Evolutionary conservation across 2,797 vertebrate species (phyloP).

Genomic region (Alauda arvensis): DNA sequence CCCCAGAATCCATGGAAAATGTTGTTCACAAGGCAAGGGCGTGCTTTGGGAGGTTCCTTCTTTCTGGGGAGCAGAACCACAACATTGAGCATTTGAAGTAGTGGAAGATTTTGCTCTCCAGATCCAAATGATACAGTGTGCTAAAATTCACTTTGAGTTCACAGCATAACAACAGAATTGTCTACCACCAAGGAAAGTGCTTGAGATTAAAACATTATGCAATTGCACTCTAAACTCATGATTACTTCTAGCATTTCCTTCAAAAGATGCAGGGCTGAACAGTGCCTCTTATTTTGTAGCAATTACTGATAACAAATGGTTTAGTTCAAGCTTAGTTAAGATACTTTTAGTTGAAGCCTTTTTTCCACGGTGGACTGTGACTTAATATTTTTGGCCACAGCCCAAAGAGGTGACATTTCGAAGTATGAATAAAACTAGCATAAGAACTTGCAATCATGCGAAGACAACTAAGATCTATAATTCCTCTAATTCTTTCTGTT

Average conservation of each 20-base stretch:
- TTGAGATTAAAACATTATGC: not conserved
- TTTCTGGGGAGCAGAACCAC: not conserved
- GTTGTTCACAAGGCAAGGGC: not conserved
- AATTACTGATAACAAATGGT: slow-evolving; percentile 30
- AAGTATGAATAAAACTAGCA: slow-evolving; percentile 40
- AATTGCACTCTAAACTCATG: slow-evolving; percentile 9
- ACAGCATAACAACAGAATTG: not conserved
- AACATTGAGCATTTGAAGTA: not conserved
- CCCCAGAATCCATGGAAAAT: not conserved
- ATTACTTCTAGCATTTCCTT: slow-evolving; percentile 9
- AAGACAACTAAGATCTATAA: slow-evolving; percentile 13
- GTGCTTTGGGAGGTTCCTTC: not conserved
- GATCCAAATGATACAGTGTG: not conserved
- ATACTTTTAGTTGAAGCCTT: slow-evolving; percentile 18
- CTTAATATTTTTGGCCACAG: slow-evolving; percentile 19
- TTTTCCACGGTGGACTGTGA: not conserved
- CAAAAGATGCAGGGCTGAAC: not conserved
- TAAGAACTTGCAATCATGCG: not conserved
- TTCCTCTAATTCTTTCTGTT: slow-evolving; percentile 32
- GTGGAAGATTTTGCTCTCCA: not conserved
- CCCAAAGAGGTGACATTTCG: slow-evolving; percentile 27
- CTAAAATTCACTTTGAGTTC: not conserved
- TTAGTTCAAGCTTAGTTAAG: slow-evolving; percentile 20
- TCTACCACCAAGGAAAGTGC: not conserved
- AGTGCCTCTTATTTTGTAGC: slow-evolving; percentile 16